Conservation (phyloP, 2,797 vertebrate genomes). For the Microchirus variegatus region DNA sequence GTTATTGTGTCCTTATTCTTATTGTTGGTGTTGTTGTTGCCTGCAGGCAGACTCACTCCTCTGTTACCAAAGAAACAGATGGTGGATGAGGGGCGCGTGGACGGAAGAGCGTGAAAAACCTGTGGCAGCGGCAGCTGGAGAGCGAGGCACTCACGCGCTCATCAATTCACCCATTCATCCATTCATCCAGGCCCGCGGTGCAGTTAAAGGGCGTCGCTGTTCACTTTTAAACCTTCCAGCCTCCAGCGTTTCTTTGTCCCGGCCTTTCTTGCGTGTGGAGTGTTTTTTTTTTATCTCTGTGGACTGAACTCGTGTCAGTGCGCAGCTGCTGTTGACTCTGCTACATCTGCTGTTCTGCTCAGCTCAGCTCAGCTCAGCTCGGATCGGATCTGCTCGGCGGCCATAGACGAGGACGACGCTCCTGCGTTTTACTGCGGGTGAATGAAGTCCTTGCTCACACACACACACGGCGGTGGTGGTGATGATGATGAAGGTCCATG, state of each 20-base stretch:
- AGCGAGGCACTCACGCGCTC: constrained; percentile 45
- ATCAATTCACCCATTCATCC: constrained; percentile 38
- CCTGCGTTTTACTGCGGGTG: not conserved
- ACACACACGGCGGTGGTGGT: constrained; percentile 6
- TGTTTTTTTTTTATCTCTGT: not conserved
- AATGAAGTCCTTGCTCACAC: constrained; percentile 1
- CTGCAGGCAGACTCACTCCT: constrained; percentile 52
- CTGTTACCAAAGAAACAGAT: constrained; percentile 78
- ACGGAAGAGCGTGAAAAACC: constrained; percentile 72
- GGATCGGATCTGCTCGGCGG: too few relatives aligned
- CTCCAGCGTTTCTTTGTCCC: constrained; percentile 50
- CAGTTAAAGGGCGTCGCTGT: constrained; percentile 51
- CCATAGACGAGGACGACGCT: not conserved
- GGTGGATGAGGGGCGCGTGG: constrained; percentile 70
- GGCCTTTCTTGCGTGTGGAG: constrained; percentile 47
- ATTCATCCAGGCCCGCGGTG: constrained; percentile 4
- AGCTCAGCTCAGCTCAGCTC: too few relatives aligned
- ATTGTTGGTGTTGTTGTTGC: constrained; percentile 33
- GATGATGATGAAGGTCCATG: not conserved
- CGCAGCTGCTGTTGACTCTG: constrained; percentile 67
- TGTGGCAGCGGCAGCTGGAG: constrained; percentile 78
- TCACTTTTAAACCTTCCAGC: constrained; percentile 37
- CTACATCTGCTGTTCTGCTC: constrained; percentile 55
- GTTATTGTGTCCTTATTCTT: too few relatives aligned
- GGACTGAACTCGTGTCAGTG: constrained; percentile 49